Conservation (phyloP, 2,797 vertebrate genomes). For the Halcyon badia region DNA sequence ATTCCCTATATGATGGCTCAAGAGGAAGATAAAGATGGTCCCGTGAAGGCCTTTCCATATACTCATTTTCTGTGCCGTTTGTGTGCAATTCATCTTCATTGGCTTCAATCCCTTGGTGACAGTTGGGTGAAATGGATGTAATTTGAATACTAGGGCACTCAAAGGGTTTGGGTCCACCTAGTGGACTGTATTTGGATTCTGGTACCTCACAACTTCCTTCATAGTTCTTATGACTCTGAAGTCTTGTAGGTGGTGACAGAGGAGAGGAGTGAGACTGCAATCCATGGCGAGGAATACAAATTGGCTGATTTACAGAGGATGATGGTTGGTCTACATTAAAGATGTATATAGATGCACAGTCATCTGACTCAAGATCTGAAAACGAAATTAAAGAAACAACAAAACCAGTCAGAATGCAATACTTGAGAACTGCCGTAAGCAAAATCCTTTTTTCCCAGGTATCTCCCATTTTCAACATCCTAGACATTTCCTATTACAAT, state of each 20-base stretch:
- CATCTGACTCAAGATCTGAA: conserved; percentile 94
- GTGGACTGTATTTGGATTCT: conserved; percentile 88
- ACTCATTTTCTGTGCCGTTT: conserved; percentile 92
- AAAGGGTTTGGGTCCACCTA: conserved; percentile 92
- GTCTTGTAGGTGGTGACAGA: conserved; percentile 86
- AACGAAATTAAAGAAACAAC: not conserved
- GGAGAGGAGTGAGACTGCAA: conserved; percentile 89
- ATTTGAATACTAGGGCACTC: conserved; percentile 99
- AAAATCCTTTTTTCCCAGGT: not conserved
- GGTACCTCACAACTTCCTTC: conserved; percentile 85
- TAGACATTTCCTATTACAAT: not conserved
- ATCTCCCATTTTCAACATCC: not conserved
- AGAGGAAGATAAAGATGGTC: conserved; percentile 97
- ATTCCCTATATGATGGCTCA: conserved; percentile 94
- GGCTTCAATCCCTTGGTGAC: conserved; percentile 94
- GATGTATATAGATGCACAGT: conserved; percentile 96
- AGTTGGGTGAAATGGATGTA: conserved; percentile 98
- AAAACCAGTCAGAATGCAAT: not conserved
- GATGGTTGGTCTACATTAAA: conserved; percentile 93
- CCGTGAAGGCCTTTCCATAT: conserved; percentile 93
- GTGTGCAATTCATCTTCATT: conserved; percentile 87
- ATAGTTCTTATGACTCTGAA: conserved; percentile 87
- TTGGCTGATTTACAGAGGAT: conserved; percentile 88
- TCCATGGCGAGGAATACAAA: conserved; percentile 91
- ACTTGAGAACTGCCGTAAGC: not conserved